Evolutionary conservation across 2,113 vertebrate species (phyloP).

Genomic region (Recurvirostra avosetta): DNA sequence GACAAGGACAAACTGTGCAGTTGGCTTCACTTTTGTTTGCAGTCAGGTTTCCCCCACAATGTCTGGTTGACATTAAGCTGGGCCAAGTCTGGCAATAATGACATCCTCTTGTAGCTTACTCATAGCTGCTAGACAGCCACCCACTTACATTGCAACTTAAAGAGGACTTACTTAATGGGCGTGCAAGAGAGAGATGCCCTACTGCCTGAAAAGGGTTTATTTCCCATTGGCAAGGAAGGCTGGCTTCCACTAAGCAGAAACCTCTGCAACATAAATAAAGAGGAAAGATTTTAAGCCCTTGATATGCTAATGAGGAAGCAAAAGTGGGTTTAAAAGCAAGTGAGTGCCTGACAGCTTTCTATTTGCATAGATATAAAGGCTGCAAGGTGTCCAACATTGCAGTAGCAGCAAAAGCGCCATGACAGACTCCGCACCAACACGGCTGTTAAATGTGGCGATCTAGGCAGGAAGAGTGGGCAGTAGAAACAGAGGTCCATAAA

Average conservation of each 20-base stretch:
- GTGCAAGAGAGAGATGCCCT: not conserved
- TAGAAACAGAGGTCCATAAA: not conserved
- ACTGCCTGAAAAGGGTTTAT: not conserved
- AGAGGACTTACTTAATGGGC: not conserved
- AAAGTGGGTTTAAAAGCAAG: not conserved
- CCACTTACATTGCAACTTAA: not conserved
- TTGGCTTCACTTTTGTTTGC: slow-evolving; percentile 21
- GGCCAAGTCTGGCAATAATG: slow-evolving; percentile 11
- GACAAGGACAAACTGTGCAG: not conserved
- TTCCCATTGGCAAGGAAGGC: not conserved
- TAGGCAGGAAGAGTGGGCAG: not conserved
- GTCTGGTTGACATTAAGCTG: not conserved
- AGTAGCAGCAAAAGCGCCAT: not conserved
- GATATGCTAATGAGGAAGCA: not conserved
- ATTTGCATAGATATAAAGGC: not conserved
- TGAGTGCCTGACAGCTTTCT: not conserved
- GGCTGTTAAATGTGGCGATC: not conserved
- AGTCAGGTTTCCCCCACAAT: not conserved
- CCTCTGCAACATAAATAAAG: not conserved
- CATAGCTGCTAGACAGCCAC: slow-evolving; percentile 11
- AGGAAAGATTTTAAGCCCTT: not conserved
- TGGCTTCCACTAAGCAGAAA: not conserved
- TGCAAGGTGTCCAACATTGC: not conserved
- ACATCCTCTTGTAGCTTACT: slow-evolving; percentile 26
- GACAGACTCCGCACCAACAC: not conserved